phyloP scores from a whole-genome alignment of 2,113 vertebrate genomes.

The Hyaena hyaena region DNA sequence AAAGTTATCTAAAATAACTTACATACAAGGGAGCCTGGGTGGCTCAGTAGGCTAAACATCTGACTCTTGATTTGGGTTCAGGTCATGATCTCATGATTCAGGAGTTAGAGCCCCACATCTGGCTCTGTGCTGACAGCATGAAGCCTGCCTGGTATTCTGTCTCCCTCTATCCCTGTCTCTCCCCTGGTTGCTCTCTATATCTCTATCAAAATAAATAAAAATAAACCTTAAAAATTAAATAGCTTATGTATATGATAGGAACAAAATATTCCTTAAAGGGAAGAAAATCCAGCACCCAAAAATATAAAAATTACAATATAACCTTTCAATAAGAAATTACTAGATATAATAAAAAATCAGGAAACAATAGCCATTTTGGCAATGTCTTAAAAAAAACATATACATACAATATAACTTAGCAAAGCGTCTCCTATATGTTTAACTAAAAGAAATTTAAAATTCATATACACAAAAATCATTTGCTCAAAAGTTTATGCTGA shows the following conservation, averaged over 20 bases:
- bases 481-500: not conserved
- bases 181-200: no score
- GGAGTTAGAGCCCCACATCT: no score
- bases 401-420: not conserved
- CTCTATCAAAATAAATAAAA: no score
- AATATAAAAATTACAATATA: not conserved
- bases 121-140: no score
- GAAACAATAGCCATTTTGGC: not conserved
- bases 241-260: not conserved
- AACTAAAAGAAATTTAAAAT: not conserved
- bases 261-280: not conserved
- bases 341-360: not conserved
- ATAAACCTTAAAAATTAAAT: not conserved
- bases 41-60: no score
- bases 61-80: no score
- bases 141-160: no score
- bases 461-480: not conserved
- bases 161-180: no score
- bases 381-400: not conserved
- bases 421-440: not conserved
- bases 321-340: not conserved
- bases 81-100: no score
- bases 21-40: not conserved
- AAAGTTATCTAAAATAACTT: not conserved
- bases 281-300: not conserved